Conservation (phyloP, 1,140 invertebrate genomes). For the Hylaeus anthracinus region DNA sequence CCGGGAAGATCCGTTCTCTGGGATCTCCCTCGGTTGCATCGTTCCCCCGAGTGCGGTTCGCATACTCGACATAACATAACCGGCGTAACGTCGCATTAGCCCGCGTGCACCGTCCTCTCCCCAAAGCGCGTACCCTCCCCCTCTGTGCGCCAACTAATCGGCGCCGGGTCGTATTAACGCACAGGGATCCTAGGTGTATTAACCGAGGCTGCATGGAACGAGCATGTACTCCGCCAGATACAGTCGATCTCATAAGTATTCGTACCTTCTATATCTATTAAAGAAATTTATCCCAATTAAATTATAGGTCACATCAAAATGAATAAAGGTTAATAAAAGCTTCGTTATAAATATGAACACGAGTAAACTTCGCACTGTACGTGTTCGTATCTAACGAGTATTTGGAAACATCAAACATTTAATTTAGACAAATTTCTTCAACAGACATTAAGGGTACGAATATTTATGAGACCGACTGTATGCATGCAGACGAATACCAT, state of each 20-base stretch:
- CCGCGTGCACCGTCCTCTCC: not conserved
- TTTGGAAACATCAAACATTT: too few species aligned
- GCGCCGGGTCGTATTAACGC: conserved; percentile 43
- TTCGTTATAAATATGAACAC: too few species aligned
- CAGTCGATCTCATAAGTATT: too few species aligned
- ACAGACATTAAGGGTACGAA: too few species aligned
- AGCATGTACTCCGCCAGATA: conserved; percentile 18
- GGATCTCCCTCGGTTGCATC: not conserved
- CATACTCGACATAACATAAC: conserved; percentile 69
- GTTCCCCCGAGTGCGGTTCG: conserved; percentile 63
- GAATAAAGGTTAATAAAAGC: too few species aligned
- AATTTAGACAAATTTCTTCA: too few species aligned
- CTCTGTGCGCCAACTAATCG: conserved; percentile 39
- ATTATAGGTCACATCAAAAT: too few species aligned
- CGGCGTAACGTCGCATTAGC: conserved; percentile 63
- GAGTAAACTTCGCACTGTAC: too few species aligned
- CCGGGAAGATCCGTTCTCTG: conserved; percentile 10
- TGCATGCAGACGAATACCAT: conserved; percentile 11
- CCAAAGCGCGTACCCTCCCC: too few species aligned
- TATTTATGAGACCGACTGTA: not conserved
- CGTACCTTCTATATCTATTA: too few species aligned
- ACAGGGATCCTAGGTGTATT: conserved; percentile 13
- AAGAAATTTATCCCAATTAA: too few species aligned
- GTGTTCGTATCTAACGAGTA: too few species aligned
- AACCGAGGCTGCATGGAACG: not conserved